Base-by-base conservation (phyloP, 37 sponge, comb jelly and placozoan species). In the Bolinopsis microptera region DNA sequence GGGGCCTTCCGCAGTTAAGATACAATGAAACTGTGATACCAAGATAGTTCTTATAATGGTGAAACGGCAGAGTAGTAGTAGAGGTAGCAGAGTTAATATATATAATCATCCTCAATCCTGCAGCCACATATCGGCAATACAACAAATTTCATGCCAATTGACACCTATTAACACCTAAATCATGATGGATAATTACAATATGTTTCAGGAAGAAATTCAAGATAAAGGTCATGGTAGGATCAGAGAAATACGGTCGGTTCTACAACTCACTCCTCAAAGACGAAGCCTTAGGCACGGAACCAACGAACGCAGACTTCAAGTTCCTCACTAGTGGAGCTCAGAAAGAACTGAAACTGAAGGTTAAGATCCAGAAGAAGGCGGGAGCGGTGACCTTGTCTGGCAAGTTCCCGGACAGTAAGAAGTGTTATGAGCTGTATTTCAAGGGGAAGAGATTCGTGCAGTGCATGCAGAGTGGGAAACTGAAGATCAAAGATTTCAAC, bases 151-250 rank as follows among this genome's bases (percentile, higher is more conserved):
- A n/a, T n/a, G n/a, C n/a, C n/a, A n/a, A n/a, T n/a, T n/a, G n/a
- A n/a, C n/a, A n/a, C n/a, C n/a, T n/a, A n/a, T n/a, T n/a, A n/a
- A n/a, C n/a, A n/a, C n/a, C n/a, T n/a, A n/a, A n/a, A n/a, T n/a
- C n/a, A n/a, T n/a, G n/a, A n/a, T n/a, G n/a, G n/a, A n/a, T n/a
- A n/a, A n/a, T n/a, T n/a, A 13, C 61, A 48, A 48, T 48, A 5
- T 48, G 61, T 32, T 32, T 77, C 80, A 77, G 80, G 33, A 77
- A 77, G 37, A 77, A 77, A 35, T 77, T 27, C 18, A 77, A 77
- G 32, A 32, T 77, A 33, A 0, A 22, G 1, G 9, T 77, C 2
- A 31, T 16, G 18, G 33, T 34, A 1, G 80, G 80, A 35, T 77
- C 80, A 9, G 37, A 32, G 37, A 77, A 77, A 32, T 77, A 77